Evolutionary conservation across 2,113 vertebrate genomes (phyloP).

Genomic region (Anas platyrhynchos): DNA sequence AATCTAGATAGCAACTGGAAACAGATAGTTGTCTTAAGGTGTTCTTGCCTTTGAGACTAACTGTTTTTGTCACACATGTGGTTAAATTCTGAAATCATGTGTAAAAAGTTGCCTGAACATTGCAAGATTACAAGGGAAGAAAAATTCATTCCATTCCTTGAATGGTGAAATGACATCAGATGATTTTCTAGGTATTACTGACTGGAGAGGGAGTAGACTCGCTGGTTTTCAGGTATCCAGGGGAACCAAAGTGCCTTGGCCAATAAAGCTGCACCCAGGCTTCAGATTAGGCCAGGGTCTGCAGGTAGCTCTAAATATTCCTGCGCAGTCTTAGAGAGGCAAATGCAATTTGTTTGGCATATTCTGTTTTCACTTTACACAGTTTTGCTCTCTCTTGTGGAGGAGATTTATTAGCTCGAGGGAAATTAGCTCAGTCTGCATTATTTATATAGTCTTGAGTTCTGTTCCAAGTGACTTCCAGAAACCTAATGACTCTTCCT

Average conservation of each 20-base stretch:
- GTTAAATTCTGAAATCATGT: not conserved
- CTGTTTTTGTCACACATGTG: not conserved
- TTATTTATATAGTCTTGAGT: not conserved
- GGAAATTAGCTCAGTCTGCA: not conserved
- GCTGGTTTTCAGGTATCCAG: not conserved
- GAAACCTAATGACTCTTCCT: not conserved
- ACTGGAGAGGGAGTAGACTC: not conserved
- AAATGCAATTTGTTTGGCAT: not conserved
- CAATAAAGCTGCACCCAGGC: not conserved
- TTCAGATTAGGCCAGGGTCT: not conserved
- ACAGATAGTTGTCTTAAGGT: not conserved
- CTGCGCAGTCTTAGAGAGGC: not conserved
- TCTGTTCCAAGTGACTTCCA: not conserved
- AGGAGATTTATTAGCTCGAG: not conserved
- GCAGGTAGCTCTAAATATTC: not conserved
- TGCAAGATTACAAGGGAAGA: not conserved
- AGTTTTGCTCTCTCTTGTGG: not conserved
- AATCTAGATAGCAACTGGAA: not conserved
- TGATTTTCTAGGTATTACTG: not conserved
- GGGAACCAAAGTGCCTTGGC: not conserved
- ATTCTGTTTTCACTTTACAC: not conserved
- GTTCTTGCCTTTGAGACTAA: not conserved
- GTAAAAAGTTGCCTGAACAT: not conserved
- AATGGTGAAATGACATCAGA: not conserved
- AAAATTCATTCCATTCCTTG: not conserved